Base-by-base conservation (phyloP, 2,888 invertebrate genomes). In the Cyclophora punctaria region DNA sequence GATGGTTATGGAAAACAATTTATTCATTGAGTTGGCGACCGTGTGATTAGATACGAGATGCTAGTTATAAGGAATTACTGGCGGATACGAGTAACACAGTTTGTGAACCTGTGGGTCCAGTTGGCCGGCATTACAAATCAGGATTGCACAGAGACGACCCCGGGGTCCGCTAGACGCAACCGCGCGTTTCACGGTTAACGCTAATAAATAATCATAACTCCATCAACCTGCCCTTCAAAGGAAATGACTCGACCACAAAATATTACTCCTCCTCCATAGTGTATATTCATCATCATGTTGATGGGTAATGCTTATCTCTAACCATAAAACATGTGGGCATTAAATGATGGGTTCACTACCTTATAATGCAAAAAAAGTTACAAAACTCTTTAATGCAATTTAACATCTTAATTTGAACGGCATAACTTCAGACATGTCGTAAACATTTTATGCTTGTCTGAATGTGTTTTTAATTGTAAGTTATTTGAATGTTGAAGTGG, bases 81-180 rank as follows among this genome's bases (percentile, higher is more conserved):
- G 67, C 77, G 77, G 79, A 78, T 75, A 63, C 64, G 62, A 61
- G 63, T 74, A 76, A 70, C 78, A 75, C 64, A 76, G 67, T 73
- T 77, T 60, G 50, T 60, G 56, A 58, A 73, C 65, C 64, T 47
- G 73, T 56, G 59, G 52, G 66, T 73, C 80, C 71, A 75, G 81
- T 77, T 69, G 34, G 61, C 70, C 69, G 60, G 69, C 75, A 75
- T 78, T 78, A 69, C 73, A 65, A 69, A 70, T 71, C 67, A 63
- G 73, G 74, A 71, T 65, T 63, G 59, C 49, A 52, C 45, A 35
- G 51, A 41, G 45, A 4, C 37, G 37, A 37, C 52, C 57, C 20
- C 20, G 20, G 20, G 20, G 20, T 20, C 20, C 52, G 57, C 58
- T 54, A 52, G 49, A 41, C 45, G 50, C 51, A 52, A 56, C 53